Evolutionary conservation across 2,888 invertebrate genomes (phyloP).

Genomic region (Bellardia pandia): DNA sequence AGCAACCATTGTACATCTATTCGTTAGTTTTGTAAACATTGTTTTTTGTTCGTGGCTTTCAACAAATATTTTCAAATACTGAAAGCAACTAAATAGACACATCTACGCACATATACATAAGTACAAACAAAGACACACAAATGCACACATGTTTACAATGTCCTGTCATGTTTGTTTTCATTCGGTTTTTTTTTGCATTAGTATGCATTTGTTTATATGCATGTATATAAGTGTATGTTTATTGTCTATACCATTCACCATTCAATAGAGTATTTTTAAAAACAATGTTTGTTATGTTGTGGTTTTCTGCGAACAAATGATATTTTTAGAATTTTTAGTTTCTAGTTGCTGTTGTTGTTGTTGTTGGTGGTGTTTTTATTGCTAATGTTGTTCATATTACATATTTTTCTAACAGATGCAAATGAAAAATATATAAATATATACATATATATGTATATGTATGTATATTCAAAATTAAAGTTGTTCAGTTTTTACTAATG

Average conservation of each 20-base stretch:
- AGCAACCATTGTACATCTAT: slow-evolving; percentile 54
- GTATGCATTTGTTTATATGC: slow-evolving; percentile 13
- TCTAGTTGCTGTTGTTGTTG: slow-evolving; percentile 24
- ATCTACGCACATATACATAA: background rate
- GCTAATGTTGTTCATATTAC: slow-evolving; percentile 38
- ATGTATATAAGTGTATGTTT: background rate
- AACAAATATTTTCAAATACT: slow-evolving; percentile 64
- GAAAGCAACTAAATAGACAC: background rate
- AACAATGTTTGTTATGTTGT: slow-evolving; percentile 72
- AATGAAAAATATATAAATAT: background rate
- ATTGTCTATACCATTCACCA: slow-evolving; percentile 58
- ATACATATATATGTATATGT: too few species aligned
- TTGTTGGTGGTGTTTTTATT: slow-evolving; percentile 47
- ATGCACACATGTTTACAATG: slow-evolving; percentile 41
- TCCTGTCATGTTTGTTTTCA: slow-evolving; percentile 53
- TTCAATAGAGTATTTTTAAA: slow-evolving; percentile 71
- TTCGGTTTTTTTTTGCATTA: slow-evolving; percentile 7
- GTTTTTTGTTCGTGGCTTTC: slow-evolving; percentile 72
- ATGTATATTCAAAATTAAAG: slow-evolving; percentile 44
- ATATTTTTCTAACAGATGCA: slow-evolving; percentile 31
- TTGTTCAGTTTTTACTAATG: slow-evolving; percentile 61
- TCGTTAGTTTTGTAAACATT: slow-evolving; percentile 73
- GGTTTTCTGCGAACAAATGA: slow-evolving; percentile 69
- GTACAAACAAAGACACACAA: background rate
- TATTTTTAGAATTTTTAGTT: slow-evolving; percentile 59